Percentiles rank a stretch among this genome's conserved stretches.
These are phyloP conservation scores for Pseudotriccus pelzelni DNA, from an alignment of 2,797 vertebrate genomes.

Conservation along the genomic window DNA sequence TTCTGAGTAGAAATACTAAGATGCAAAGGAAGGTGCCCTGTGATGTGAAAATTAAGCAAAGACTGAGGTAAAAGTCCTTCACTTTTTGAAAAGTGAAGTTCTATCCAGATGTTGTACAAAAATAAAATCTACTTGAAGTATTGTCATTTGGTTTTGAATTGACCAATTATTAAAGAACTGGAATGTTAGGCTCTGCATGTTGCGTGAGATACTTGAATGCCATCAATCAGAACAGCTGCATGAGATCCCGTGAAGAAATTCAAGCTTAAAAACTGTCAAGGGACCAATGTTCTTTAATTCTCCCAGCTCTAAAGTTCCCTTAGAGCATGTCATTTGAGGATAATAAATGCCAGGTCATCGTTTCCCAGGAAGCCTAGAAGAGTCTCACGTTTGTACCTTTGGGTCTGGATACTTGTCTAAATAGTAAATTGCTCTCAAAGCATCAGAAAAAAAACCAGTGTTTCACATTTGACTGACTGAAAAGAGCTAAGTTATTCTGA, in stretches of 20 bases:
- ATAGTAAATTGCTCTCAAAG: background rate
- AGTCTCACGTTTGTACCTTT: background rate
- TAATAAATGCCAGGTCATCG: background rate
- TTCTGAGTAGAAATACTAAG: background rate
- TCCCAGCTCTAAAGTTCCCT: background rate
- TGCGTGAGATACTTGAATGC: background rate
- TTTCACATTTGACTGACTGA: background rate
- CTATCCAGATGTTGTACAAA: background rate
- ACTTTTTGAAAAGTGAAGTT: background rate
- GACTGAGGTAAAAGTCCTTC: background rate
- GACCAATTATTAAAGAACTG: background rate
- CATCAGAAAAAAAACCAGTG: background rate
- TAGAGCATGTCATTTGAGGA: background rate
- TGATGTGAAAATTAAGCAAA: background rate
- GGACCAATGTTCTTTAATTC: background rate
- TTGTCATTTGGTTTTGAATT: background rate
- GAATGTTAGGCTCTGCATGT: background rate
- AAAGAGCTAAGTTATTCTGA: background rate
- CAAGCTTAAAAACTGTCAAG: background rate
- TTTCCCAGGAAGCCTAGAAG: background rate
- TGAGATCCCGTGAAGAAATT: background rate
- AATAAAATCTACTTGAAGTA: background rate
- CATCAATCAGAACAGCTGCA: background rate
- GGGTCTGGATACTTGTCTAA: background rate
- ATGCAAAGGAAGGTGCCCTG: background rate